Base-by-base conservation (phyloP, 2,888 invertebrate species). In the Monoplex corrugatus region DNA sequence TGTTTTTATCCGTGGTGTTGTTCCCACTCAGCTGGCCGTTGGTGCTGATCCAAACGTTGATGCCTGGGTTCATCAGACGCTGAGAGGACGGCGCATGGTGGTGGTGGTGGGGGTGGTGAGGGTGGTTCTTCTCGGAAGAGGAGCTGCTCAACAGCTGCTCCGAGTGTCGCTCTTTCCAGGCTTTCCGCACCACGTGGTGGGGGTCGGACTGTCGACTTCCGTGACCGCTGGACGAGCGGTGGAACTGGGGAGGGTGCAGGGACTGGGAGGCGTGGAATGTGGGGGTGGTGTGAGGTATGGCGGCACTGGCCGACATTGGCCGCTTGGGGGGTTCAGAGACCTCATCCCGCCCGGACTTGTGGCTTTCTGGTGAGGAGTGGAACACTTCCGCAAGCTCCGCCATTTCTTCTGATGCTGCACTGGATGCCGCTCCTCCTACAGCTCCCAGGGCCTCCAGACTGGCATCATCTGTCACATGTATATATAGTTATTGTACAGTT, bases 361-460 rank as follows among this genome's bases (percentile, higher is more conserved):
- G 83, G 40, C 82, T 32, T 0, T 87, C 87, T 8, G 82, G 43
- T 8, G 87, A n/a, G 23, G 80, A 78, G n/a, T 88, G 83, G 82
- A 83, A 88, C 63, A 88, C 68, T 2, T 88, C 83, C 38, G 57
- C 68, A n/a, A 88, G 50, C 6, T 88, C 88, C 0, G 68, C 63
- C n/a, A 82, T 6, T 32, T 88, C 83, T 16, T 88, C 88, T 23
- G 83, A 45, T 1, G 94, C 93, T 13, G 93, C 43, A 1, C 23
- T 23, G 40, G 43, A 40, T 0, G 43, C 93, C 80, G 93, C 93
- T 72, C 92, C 92, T 35, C 92, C 93, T 68, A 93, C 94, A 19
- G 92, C 91, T 13, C 92, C 93, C 44, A 93, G 90, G 19, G 92
- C 91, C 80, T 94, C 94, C 72, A 92, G 89, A 32, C 91, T 88